Percentiles rank a stretch among this genome's conserved stretches.
phyloP scores from a whole-genome alignment of 1,140 invertebrate species.

The Acyrthosiphon pisum region DNA sequence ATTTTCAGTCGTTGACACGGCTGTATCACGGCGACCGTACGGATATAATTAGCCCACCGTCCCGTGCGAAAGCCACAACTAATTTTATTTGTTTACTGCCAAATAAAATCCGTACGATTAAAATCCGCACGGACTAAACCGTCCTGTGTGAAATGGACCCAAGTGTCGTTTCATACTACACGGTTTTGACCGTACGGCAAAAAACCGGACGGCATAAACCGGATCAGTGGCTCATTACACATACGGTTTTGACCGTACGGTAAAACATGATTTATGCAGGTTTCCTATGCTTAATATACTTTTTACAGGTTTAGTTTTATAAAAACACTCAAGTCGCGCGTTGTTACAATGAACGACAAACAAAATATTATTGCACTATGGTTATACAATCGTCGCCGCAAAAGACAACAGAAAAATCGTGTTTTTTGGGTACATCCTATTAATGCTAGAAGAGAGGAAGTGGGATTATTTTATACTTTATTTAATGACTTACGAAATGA shows the following conservation, averaged over 20 bases:
- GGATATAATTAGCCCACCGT: not conserved
- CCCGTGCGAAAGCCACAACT: not conserved
- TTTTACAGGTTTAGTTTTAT: constrained; percentile 19
- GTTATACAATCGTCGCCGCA: constrained; percentile 45
- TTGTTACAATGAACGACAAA: constrained; percentile 36
- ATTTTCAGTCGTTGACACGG: constrained; percentile 2
- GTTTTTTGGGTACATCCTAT: constrained; percentile 46
- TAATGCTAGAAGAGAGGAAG: constrained; percentile 38
- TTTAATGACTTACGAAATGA: constrained; percentile 50
- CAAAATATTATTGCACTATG: constrained; percentile 41
- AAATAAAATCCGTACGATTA: not conserved
- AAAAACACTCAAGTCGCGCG: constrained; percentile 33
- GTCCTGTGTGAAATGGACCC: not conserved
- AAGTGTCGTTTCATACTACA: constrained; percentile 15
- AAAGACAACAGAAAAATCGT: constrained; percentile 49
- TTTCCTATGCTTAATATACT: constrained; percentile 10
- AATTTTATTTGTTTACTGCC: not conserved
- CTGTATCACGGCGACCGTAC: constrained; percentile 30
- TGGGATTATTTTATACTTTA: constrained; percentile 42
- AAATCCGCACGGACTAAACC: not conserved
- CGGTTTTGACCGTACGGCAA: constrained; percentile 45
- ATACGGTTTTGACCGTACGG: constrained; percentile 21
- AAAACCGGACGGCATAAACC: constrained; percentile 28
- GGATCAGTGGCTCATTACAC: not conserved
- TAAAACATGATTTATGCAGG: constrained; percentile 12